A percentile compares a stretch with the other conserved stretches of the same genome.
These are phyloP conservation scores for Melinopterus prodromus DNA, from an alignment of 2,888 invertebrate genomes.

Conservation along the genomic window DNA sequence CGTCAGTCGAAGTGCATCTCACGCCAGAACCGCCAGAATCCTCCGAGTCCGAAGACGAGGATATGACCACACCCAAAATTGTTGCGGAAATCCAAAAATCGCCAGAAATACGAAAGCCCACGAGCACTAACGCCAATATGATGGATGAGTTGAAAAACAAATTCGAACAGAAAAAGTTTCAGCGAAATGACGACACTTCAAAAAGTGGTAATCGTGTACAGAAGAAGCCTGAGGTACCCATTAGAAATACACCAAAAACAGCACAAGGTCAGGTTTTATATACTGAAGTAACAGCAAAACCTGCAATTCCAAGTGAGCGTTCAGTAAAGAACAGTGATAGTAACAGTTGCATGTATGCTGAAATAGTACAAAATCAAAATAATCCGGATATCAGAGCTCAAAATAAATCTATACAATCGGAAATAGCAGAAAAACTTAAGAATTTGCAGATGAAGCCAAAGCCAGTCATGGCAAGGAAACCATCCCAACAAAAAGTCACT, in stretches of 20 bases:
- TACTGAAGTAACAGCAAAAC: background rate
- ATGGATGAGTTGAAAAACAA: conserved; percentile 28
- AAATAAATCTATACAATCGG: background rate
- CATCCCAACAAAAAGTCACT: too few relatives aligned
- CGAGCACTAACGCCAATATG: conserved; percentile 28
- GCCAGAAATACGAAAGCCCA: conserved; percentile 14
- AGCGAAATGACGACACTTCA: background rate
- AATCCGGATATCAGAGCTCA: background rate
- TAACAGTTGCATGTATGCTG: background rate
- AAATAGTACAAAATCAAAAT: background rate
- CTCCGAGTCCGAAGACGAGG: conserved; percentile 39
- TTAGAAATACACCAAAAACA: background rate
- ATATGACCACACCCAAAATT: conserved; percentile 40
- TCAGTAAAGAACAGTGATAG: background rate
- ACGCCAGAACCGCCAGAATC: conserved; percentile 47
- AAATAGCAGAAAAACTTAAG: background rate
- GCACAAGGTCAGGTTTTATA: background rate
- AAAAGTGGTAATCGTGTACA: background rate
- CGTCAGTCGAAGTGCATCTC: conserved; percentile 51
- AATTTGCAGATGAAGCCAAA: background rate
- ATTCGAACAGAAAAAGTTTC: conserved; percentile 17
- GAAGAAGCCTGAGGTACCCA: background rate
- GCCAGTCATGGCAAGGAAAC: background rate
- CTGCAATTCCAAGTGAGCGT: background rate
- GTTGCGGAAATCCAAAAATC: conserved; percentile 41